Base-by-base conservation (phyloP, 2,113 vertebrate species). In the Sporophila hypoxantha region DNA sequence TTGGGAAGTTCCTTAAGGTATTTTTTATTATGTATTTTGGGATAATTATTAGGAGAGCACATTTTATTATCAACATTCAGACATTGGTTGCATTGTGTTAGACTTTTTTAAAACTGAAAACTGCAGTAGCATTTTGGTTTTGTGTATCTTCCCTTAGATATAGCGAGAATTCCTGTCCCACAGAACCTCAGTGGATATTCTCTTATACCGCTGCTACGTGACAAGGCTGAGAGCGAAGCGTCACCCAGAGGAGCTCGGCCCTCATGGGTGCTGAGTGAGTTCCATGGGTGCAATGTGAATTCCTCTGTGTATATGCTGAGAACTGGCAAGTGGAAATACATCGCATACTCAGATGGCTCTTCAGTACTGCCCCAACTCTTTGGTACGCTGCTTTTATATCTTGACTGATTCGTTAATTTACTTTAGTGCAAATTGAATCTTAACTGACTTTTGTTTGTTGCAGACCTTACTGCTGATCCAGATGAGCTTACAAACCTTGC, bases 281-380 rank as follows among this genome's bases (percentile, higher is more conserved):
- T 98, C 94, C 99, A 99, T 2, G 99, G 99, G 5, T 99, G 98
- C 91, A 98, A 99, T 42, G 98, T 96, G 42, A 99, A 99, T 67
- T 96, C 98, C 34, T 99, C 99, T 36, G 97, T 96, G 15, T 99
- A 99, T 92, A 99, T 99, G 99, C 97, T 99, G 49, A 97, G 98
- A 91, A 97, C 84, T 16, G 96, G 95, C 59, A 95, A 46, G 4
- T 99, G 99, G 99, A 99, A 99, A 85, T 99, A 98, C 16, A 97
- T 99, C 22, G 39, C 98, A 1, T 99, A 98, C 53, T 94, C 98
- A 2, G 98, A 99, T 66, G 98, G 98, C 5, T 53, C 29, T 56
- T 98, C 97, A 25, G 93, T 98, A 27, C 91, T 79, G 27, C 96
- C 98, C 32, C 99, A 99, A 23, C 98, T 99, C 22, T 99, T 99